phyloP scores from a whole-genome alignment of 1,140 invertebrate species.

The Trissolcus basalis region DNA sequence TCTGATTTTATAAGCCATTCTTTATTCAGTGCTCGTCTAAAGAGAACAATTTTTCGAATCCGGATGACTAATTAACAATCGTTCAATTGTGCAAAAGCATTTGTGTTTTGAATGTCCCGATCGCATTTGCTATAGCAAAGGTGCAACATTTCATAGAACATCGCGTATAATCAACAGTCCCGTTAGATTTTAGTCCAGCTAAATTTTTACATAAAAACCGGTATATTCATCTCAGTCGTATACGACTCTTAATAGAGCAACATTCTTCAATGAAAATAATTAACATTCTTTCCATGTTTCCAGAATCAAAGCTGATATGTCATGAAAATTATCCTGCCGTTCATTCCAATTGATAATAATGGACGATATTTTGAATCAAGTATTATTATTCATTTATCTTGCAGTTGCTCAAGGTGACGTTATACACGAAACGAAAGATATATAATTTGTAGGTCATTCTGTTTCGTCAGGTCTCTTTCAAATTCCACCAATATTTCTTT shows the following conservation, averaged over 20 bases:
- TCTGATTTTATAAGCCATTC: conserved; percentile 45
- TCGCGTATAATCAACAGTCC: no score
- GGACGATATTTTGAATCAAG: neutral
- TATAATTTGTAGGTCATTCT: conserved; percentile 2
- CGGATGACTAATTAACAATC: conserved; percentile 40
- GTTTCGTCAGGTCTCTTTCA: neutral
- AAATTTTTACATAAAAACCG: no score
- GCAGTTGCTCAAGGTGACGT: neutral
- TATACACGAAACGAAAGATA: neutral
- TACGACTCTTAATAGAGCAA: neutral
- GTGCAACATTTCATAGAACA: no score
- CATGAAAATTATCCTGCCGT: neutral
- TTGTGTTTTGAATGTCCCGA: no score
- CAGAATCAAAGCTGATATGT: neutral
- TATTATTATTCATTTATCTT: neutral
- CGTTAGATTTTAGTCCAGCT: no score
- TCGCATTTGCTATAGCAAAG: no score
- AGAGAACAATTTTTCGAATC: conserved; percentile 38
- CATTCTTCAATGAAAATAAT: neutral
- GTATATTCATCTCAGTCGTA: no score
- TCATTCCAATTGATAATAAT: neutral
- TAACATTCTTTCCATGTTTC: neutral
- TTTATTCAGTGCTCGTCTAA: conserved; percentile 47
- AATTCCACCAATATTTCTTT: neutral
- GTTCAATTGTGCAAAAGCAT: conserved; percentile 28